Evolutionary conservation across 2,113 vertebrate species (phyloP), one percentile per base, ranked within the genome.

Genomic region (Colaptes auratus): DNA sequence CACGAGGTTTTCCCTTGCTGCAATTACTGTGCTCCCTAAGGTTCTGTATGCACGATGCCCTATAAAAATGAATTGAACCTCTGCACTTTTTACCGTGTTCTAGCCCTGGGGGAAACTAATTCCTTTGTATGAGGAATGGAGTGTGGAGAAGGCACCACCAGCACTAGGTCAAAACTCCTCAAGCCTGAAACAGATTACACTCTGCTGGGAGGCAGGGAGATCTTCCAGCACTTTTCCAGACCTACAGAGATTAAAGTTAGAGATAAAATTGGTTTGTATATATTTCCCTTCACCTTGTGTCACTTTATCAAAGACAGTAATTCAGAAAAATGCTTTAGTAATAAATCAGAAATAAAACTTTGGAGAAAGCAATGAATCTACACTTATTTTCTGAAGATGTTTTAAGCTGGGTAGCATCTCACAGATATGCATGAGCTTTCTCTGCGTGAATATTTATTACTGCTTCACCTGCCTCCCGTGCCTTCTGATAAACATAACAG

Each of bases 291-390:
- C 86, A 92, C 89, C 69, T 82, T 84, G 69, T 75, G 82, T 85
- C 86, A 94, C 73, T 95, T 95, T 92, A 82, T 92, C 60, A 89
- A 79, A 95, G 55, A 90, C 16, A 96, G 86, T 93, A n/a, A 86
- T 95, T 78, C 96, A 77, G 80, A 96, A 96, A 97, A 95, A 72
- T 89, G 86, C 82, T 70, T 88, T 60, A 35, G 55, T 92, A 95
- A 96, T 97, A 95, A 91, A 91, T 95, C 73, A 95, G 86, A 82
- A 92, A 90, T 84, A 89, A 96, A 96, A 89, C 55, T 82, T 80
- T 9, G 35, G 36, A 75, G 71, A 88, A 97, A 82, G 50, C 73
- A 87, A 16, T 87, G 96, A 94, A 94, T 96, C 90, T 89, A 92
- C 58, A 65, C 82, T 84, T 93, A 55, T 88, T 89, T 96, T 66